Conservation (phyloP, 2,797 vertebrate genomes). For the Atherinosoma microstoma region DNA sequence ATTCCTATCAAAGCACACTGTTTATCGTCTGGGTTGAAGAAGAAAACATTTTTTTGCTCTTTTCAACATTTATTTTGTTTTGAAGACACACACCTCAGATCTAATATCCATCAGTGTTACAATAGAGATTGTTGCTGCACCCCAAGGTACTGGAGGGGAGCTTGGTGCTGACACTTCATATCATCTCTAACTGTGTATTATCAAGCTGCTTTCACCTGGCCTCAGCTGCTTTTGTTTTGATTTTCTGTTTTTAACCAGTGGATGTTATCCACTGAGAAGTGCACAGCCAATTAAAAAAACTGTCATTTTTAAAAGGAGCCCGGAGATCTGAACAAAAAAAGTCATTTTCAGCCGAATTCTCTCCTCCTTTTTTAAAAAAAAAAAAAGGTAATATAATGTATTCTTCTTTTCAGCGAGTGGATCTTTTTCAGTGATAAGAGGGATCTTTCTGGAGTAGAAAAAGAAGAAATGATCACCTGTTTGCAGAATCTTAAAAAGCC, state of each 20-base stretch:
- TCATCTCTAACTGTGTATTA: constrained; percentile 74
- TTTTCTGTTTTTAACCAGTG: constrained; percentile 42
- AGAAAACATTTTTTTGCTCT: constrained; percentile 50
- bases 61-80: constrained; percentile 69
- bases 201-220: constrained; percentile 69
- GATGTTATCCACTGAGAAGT: constrained; percentile 62
- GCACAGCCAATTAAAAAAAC: constrained; percentile 64
- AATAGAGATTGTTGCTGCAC: constrained; percentile 54
- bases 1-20: constrained; percentile 41
- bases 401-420: constrained; percentile 24
- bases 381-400: too few relatives aligned
- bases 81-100: constrained; percentile 71
- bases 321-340: constrained; percentile 40
- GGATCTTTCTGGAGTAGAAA: constrained; percentile 16
- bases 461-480: constrained; percentile 85
- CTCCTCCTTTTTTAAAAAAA: constrained; percentile 25
- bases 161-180: constrained; percentile 70
- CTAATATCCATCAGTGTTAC: constrained; percentile 74
- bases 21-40: constrained; percentile 59
- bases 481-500: constrained; percentile 98
- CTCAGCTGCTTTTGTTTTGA: constrained; percentile 66
- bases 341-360: constrained; percentile 27
- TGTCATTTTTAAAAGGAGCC: constrained; percentile 60
- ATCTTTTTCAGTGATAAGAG: constrained; percentile 23
- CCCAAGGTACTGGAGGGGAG: constrained; percentile 55